These are phyloP conservation scores for Standfussiana lucernea DNA, from an alignment of 2,888 invertebrate species.

Conservation along the genomic window DNA sequence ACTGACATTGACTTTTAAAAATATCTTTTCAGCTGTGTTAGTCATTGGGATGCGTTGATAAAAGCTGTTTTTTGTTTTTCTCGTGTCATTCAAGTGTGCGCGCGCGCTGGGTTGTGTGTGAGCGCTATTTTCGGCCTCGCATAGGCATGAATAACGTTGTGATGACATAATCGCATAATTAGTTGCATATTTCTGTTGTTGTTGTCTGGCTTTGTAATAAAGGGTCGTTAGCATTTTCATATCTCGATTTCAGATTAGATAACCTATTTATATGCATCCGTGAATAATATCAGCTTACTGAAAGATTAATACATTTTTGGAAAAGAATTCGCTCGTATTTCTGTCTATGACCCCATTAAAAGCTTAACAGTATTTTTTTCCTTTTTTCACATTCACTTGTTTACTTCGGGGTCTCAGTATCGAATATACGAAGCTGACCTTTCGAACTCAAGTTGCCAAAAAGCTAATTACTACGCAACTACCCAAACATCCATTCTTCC, in stretches of 20 bases:
- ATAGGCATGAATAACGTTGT: slow-evolving; percentile 47
- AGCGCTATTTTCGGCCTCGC: slow-evolving; percentile 53
- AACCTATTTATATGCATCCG: slow-evolving; percentile 15
- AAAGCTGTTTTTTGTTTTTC: slow-evolving; percentile 60
- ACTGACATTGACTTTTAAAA: slow-evolving; percentile 60
- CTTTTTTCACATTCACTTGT: neutral
- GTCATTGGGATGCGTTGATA: slow-evolving; percentile 56
- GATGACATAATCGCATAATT: slow-evolving; percentile 59
- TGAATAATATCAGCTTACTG: slow-evolving; percentile 24
- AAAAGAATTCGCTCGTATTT: neutral
- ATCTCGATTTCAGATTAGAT: slow-evolving; percentile 45
- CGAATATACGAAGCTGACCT: neutral
- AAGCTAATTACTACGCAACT: neutral
- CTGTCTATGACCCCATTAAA: neutral
- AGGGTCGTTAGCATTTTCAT: slow-evolving; percentile 42
- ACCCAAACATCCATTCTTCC: slow-evolving; percentile 25
- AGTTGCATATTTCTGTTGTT: slow-evolving; percentile 58
- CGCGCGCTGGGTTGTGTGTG: slow-evolving; percentile 28
- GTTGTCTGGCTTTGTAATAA: slow-evolving; percentile 38
- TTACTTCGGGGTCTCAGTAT: neutral
- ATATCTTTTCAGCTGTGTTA: slow-evolving; percentile 49
- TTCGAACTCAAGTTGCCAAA: neutral
- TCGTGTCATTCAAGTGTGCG: slow-evolving; percentile 51
- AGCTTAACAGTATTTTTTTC: neutral
- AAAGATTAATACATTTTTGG: neutral